A percentile compares a stretch with the other conserved stretches of the same genome.
These are phyloP conservation scores for Cryptus viduatorius DNA, from an alignment of 2,888 invertebrate species.

Conservation along the genomic window DNA sequence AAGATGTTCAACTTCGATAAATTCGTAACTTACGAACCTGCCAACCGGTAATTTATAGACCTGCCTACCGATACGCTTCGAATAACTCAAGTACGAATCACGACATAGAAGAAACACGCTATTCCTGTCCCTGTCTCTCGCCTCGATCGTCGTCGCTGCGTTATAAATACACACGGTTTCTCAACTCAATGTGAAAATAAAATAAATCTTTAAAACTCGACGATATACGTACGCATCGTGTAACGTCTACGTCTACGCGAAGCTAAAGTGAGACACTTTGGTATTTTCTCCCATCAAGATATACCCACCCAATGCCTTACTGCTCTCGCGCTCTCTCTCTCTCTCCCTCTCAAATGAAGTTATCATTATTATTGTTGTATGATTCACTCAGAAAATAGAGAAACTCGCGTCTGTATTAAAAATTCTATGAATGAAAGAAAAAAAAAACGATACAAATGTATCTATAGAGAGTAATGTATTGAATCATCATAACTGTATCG, in stretches of 20 bases:
- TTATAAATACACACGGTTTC: conserved; percentile 1
- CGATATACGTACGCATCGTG: conserved; percentile 35
- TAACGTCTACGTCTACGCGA: conserved; percentile 26
- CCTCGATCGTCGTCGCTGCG: neutral
- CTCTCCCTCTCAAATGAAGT: neutral
- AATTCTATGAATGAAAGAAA: neutral
- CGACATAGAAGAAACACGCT: conserved; percentile 66
- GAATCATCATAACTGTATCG: conserved; percentile 60
- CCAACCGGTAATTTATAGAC: conserved; percentile 72
- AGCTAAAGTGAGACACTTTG: conserved; percentile 47
- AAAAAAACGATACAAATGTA: conserved; percentile 15
- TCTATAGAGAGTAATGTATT: conserved; percentile 27
- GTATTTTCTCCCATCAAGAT: conserved; percentile 47
- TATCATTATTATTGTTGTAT: conserved; percentile 28
- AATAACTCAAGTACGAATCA: conserved; percentile 70
- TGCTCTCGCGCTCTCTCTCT: neutral
- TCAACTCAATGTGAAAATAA: conserved; percentile 32
- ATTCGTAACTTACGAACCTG: conserved; percentile 72
- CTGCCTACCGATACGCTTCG: conserved; percentile 72
- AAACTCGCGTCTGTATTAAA: too few relatives aligned
- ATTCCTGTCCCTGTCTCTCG: conserved; percentile 48
- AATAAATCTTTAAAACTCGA: conserved; percentile 20
- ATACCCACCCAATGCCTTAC: neutral
- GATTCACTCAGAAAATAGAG: conserved; percentile 23
- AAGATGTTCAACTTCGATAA: conserved; percentile 72